Percentiles rank a stretch among this genome's conserved stretches.
These are phyloP conservation scores for Mystacornis crossleyi DNA, from an alignment of 2,113 vertebrate species.

Conservation along the genomic window DNA sequence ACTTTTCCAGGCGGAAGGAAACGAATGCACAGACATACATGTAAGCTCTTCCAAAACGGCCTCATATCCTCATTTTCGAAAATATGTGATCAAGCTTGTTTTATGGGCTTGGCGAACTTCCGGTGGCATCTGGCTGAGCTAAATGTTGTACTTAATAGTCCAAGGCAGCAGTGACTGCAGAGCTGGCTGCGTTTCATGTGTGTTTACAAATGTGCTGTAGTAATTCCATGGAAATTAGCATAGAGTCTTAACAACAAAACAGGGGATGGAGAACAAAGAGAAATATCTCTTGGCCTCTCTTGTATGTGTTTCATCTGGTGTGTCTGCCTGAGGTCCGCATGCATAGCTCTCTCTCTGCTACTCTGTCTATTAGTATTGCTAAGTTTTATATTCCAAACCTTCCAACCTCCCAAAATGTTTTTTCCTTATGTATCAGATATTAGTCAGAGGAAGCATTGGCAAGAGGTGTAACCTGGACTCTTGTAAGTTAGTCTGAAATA, in stretches of 20 bases:
- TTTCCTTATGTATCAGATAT: background rate
- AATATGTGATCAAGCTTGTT: conserved; percentile 41
- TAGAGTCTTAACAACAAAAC: background rate
- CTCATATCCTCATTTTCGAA: background rate
- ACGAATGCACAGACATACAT: background rate
- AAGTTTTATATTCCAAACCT: background rate
- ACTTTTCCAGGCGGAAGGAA: conserved; percentile 39
- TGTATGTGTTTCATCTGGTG: accelerated
- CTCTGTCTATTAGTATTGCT: too few relatives aligned
- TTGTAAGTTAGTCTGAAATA: background rate
- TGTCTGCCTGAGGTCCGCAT: accelerated
- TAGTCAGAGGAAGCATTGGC: background rate
- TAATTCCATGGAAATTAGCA: conserved; percentile 21
- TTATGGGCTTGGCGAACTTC: conserved; percentile 51
- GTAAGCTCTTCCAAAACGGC: background rate
- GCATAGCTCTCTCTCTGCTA: background rate
- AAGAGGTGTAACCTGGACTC: background rate
- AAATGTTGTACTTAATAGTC: conserved; percentile 61
- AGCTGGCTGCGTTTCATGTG: conserved; percentile 32
- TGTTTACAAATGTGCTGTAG: conserved; percentile 34
- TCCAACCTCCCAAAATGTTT: background rate
- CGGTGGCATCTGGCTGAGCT: conserved; percentile 60
- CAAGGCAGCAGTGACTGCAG: conserved; percentile 35
- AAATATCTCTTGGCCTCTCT: background rate
- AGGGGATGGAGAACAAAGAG: conserved; percentile 17